Evolutionary conservation across 2,113 vertebrate species (phyloP), one percentile per base, ranked within the genome.

Genomic region (Ammospiza caudacuta): DNA sequence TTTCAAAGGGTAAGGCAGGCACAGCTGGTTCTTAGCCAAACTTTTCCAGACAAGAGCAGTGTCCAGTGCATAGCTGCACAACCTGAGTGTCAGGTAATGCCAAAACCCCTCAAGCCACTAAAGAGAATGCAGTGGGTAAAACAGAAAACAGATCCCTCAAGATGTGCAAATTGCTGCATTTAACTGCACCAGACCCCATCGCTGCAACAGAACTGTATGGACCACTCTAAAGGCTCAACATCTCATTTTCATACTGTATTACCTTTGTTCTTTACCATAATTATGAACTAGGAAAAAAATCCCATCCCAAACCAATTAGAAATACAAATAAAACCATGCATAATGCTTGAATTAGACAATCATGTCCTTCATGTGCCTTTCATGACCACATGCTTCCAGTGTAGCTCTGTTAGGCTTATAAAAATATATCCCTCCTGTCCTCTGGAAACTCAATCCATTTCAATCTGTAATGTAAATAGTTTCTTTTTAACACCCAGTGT

Each of bases 381-480:
- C 49, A 94, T 86, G 37, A 16, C 44, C 83, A 72, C 61, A 89
- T 43, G 61, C 7, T 87, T 86, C 76, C 41, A 83, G 51, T 29
- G 37, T 17, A 90, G 57, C 54, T 88, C 64, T 93, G 35, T 59
- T 54, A 68, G 41, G 39, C 41, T 96, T 95, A 31, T 61, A 83
- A 73, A 97, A 96, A 96, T 92, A 92, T 51, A 87, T 64, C 41
- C 72, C 85, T 92, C 46, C 73, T 81, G 28, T 93, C 61, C 68
- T 82, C 61, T 92, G 77, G 92, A 96, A 97, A 96, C 57, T 11
- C 25, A 95, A 90, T 78, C 68, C 80, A 57, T 57, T 94, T 83
- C 85, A 96, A 81, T 74, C 66, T 93, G 44, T 46, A 96, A 87
- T 73, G 37, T 87, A 93, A 95, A 96, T 81, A 94, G 61, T 64